Evolutionary conservation across 2,113 vertebrate species (phyloP), one percentile per base, ranked within the genome.

Genomic region (Oxyura jamaicensis): DNA sequence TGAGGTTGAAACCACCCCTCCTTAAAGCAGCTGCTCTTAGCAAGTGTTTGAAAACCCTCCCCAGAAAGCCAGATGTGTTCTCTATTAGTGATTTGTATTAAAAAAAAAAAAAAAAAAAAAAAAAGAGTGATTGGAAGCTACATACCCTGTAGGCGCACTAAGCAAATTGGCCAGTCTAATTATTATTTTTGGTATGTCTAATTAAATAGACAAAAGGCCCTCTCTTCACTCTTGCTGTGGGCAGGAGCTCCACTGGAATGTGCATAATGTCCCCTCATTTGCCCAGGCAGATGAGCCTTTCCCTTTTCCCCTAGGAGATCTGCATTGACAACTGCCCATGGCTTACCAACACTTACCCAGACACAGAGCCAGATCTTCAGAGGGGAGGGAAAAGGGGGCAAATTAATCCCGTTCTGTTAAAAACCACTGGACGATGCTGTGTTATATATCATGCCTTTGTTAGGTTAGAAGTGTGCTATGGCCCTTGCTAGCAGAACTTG

Each of bases 121-220:
- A 67, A 28, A 39, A 35, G 6, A 59, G 19, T 17, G 42, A 89
- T 74, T 91, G 75, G 65, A 79, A 91, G 83, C 90, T 91, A 65
- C 68, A 89, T 93, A 93, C 93, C 94, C 96, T 73, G 83, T 88
- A 95, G 96, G 90, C 58, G 0, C 88, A 94, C 93, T 92, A 88
- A 94, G 92, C 78, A 96, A 96, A 97, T 96, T 96, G 93, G 88
- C 92, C 92, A 95, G 81, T 68, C 93, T 96, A 95, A 97, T 97
- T 97, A 97, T 96, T 97, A 94, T 97, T 97, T 96, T 96, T 94
- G 69, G 84, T 93, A 87, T 91, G 67, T 96, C 94, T 95, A 94
- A 95, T 95, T 94, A 96, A 94, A 95, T 88, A 95, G 96, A 96
- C 90, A 97, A 96, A 96, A 94, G 84, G 78, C 81, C 67, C 28